Percentiles rank a stretch among this genome's conserved stretches.
phyloP scores from a whole-genome alignment of 2,888 invertebrate genomes.

The Acanthosepion lycidas region DNA sequence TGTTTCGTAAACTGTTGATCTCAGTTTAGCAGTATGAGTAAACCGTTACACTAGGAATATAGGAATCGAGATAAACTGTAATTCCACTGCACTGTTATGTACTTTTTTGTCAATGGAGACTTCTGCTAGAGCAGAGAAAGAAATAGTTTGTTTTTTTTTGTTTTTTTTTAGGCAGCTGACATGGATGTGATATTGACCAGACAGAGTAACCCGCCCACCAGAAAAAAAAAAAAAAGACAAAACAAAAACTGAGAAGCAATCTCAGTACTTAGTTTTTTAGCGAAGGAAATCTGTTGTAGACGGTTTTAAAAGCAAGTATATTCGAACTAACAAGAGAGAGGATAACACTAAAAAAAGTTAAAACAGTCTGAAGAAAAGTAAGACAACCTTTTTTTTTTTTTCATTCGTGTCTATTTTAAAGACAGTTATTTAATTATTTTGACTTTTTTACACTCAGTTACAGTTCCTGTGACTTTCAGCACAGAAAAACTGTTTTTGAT shows the following conservation, averaged over 20 bases:
- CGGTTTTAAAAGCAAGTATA: neutral
- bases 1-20: neutral
- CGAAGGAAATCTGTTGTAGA: neutral
- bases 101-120: constrained; percentile 16
- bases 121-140: constrained; percentile 23
- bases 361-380: neutral
- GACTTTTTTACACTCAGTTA: neutral
- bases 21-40: neutral
- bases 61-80: neutral
- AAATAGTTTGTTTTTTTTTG: neutral
- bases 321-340: neutral
- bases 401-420: neutral
- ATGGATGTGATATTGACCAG: constrained; percentile 13
- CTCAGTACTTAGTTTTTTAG: neutral
- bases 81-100: neutral
- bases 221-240: neutral
- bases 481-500: neutral
- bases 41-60: neutral
- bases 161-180: neutral
- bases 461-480: neutral
- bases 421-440: too few species aligned
- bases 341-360: neutral
- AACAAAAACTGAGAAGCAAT: neutral
- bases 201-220: constrained; percentile 17
- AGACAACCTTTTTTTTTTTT: neutral